A percentile compares a stretch with the other conserved stretches of the same genome.
phyloP scores from a whole-genome alignment of 2,888 invertebrate genomes.

The Mactromeris polynyma region DNA sequence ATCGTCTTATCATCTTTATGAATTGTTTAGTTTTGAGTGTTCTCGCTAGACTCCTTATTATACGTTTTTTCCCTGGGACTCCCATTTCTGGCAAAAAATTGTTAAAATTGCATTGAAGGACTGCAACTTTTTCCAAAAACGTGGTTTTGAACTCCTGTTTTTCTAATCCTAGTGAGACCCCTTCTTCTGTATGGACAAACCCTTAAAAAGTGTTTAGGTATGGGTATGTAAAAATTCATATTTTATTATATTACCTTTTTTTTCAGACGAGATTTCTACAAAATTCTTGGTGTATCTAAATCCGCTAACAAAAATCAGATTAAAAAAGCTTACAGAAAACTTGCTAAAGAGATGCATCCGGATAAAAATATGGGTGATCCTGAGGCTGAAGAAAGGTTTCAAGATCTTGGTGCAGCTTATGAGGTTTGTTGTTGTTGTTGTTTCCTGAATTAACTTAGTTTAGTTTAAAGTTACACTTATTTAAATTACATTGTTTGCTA shows the following conservation, averaged over 20 bases:
- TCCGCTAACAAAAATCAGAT: constrained; percentile 97
- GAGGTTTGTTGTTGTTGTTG: constrained; percentile 89
- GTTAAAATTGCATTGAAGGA: no score
- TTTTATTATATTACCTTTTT: constrained; percentile 15
- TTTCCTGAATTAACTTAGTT: neutral
- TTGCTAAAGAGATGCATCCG: constrained; percentile 98
- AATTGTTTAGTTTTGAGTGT: no score
- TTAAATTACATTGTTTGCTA: no score
- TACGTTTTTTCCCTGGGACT: no score
- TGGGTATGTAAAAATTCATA: neutral
- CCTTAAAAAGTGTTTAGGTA: neutral
- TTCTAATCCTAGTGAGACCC: neutral
- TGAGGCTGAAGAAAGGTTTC: constrained; percentile 96
- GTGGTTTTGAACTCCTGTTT: no score
- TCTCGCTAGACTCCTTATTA: neutral
- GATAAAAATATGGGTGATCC: constrained; percentile 99
- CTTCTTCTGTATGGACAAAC: neutral
- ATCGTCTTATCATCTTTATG: no score
- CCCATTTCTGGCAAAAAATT: no score
- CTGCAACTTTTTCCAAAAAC: no score
- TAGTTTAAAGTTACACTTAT: neutral
- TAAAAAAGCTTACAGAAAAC: constrained; percentile 97
- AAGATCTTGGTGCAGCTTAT: constrained; percentile 98
- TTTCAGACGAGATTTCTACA: constrained; percentile 96
- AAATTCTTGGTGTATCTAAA: constrained; percentile 94